A percentile compares a stretch with the other conserved stretches of the same genome.
phyloP scores from a whole-genome alignment of 2,113 vertebrate genomes.

The Sardina pilchardus region DNA sequence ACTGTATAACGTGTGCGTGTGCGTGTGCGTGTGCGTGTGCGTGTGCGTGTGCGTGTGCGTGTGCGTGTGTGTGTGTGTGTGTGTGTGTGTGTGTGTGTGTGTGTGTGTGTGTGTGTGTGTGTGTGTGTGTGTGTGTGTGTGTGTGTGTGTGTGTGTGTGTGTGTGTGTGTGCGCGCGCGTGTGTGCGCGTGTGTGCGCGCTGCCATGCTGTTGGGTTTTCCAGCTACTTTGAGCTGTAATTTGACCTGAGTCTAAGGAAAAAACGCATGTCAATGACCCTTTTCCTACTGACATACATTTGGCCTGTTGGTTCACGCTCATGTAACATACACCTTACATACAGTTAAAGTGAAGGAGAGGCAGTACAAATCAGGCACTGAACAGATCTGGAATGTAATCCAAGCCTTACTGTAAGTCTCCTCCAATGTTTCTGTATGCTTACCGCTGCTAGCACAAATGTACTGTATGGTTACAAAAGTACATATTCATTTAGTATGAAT shows the following conservation, averaged over 20 bases:
- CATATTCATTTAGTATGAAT: neutral
- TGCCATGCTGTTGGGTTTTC: no score
- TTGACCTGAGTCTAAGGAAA: neutral
- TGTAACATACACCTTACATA: neutral
- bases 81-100: no score
- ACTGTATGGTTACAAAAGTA: neutral
- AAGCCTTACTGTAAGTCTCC: neutral
- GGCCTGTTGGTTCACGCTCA: neutral
- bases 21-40: no score
- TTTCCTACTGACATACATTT: neutral
- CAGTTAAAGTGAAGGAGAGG: neutral
- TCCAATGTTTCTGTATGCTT: neutral
- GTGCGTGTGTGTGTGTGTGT: no score
- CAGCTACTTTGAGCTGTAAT: neutral
- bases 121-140: no score
- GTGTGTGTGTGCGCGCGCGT: no score
- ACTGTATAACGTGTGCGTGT: no score
- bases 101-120: no score
- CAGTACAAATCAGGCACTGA: neutral
- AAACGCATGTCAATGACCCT: neutral
- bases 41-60: no score
- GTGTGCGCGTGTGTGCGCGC: no score
- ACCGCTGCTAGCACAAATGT: neutral
- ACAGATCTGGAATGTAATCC: neutral
- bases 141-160: no score